phyloP scores from a whole-genome alignment of 2,888 invertebrate species.

The Glaucopsyche alexis region DNA sequence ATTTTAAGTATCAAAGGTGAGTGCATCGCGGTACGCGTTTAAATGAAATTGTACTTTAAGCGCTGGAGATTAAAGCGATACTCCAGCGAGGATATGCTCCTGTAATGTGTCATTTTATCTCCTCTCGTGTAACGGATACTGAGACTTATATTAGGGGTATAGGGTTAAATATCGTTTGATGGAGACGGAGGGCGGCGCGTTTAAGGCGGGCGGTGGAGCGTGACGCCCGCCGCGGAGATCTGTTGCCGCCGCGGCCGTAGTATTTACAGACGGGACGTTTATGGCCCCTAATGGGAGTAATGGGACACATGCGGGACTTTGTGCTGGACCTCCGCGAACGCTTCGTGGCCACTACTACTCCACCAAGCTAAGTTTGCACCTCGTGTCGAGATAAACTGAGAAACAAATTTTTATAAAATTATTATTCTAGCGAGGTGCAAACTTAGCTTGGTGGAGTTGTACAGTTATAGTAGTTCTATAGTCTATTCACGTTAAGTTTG shows the following conservation, averaged over 20 bases:
- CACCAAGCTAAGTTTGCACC: neutral
- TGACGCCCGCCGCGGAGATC: slow-evolving; percentile 77
- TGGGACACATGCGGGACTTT: slow-evolving; percentile 1
- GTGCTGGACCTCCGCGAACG: neutral
- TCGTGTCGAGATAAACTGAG: too few relatives aligned
- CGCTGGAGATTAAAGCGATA: neutral
- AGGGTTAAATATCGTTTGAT: slow-evolving; percentile 32
- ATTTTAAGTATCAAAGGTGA: slow-evolving; percentile 14
- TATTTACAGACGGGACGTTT: slow-evolving; percentile 53
- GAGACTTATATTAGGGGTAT: neutral
- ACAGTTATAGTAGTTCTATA: too few relatives aligned
- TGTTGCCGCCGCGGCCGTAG: slow-evolving; percentile 47
- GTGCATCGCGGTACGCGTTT: neutral
- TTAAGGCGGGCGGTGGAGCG: slow-evolving; percentile 64
- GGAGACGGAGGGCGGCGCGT: slow-evolving; percentile 55
- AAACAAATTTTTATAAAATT: too few relatives aligned
- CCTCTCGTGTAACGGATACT: slow-evolving; percentile 25
- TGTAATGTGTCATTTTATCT: neutral
- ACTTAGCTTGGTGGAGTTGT: too few relatives aligned
- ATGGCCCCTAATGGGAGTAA: slow-evolving; percentile 9
- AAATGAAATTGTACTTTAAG: neutral
- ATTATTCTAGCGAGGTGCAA: too few relatives aligned
- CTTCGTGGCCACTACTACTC: neutral
- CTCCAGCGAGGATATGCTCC: neutral
- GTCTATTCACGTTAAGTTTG: too few relatives aligned